Conservation (phyloP, 2,113 vertebrate species). For the Chionomys nivalis region DNA sequence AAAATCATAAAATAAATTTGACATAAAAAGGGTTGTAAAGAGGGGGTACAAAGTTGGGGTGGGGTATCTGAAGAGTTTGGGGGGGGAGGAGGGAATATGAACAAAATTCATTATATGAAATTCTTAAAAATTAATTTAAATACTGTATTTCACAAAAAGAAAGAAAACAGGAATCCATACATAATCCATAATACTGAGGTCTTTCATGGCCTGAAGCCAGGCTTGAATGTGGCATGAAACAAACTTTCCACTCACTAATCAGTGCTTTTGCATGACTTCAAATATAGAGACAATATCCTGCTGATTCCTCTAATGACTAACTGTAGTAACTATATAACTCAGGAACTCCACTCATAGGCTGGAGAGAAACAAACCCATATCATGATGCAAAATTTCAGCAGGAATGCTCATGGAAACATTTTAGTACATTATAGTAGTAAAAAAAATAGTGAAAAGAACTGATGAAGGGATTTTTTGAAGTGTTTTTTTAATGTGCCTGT, state of each 20-base stretch:
- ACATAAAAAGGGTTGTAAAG: not conserved
- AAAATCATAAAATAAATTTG: not conserved
- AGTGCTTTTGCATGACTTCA: not conserved
- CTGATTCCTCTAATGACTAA: not conserved
- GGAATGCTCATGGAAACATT: not conserved
- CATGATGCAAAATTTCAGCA: not conserved
- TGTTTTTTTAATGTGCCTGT: not conserved
- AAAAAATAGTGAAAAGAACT: not conserved
- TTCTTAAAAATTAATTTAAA: not conserved
- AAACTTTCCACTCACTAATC: not conserved
- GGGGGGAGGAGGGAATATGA: not conserved
- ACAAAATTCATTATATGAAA: not conserved
- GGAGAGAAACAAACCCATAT: not conserved
- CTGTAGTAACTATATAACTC: not conserved
- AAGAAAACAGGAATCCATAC: not conserved
- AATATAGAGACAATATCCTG: not conserved
- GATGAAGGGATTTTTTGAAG: not conserved
- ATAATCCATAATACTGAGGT: not conserved
- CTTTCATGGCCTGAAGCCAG: not conserved
- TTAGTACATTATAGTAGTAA: not conserved
- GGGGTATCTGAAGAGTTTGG: not conserved
- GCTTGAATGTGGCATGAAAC: not conserved
- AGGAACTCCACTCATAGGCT: not conserved
- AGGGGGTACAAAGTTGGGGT: not conserved
- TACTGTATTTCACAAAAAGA: not conserved